phyloP scores from a whole-genome alignment of 2,888 invertebrate genomes.

The Galeruca laticollis region DNA sequence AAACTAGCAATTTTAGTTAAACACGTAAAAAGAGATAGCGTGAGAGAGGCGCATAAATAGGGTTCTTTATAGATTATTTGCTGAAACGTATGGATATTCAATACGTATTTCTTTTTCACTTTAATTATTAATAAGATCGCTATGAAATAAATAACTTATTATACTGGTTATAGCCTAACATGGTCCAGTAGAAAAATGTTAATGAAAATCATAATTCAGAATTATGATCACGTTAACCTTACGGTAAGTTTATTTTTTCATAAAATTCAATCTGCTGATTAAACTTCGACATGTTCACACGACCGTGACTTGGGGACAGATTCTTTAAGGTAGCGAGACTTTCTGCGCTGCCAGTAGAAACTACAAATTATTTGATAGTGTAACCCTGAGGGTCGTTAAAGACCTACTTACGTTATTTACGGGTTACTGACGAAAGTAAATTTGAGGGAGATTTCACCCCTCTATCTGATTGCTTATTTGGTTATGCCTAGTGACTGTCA shows the following conservation, averaged over 20 bases:
- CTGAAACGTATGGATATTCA: constrained; percentile 23
- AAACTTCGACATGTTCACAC: constrained; percentile 9
- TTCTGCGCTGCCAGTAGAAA: no score
- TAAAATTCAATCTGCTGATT: not conserved
- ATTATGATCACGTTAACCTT: constrained; percentile 23
- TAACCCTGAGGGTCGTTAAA: no score
- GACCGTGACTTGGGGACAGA: not conserved
- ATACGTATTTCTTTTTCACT: constrained; percentile 17
- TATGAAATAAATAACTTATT: constrained; percentile 17
- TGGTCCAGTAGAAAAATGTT: not conserved
- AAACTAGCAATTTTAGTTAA: not conserved
- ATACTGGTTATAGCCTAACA: constrained; percentile 6
- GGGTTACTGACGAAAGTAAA: no score
- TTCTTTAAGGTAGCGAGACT: not conserved
- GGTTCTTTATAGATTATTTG: constrained; percentile 21
- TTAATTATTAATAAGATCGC: constrained; percentile 27
- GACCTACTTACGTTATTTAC: no score
- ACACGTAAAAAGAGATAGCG: constrained; percentile 21
- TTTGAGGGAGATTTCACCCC: no score
- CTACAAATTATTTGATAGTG: no score
- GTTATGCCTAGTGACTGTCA: no score
- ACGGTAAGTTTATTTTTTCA: not conserved
- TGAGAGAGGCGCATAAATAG: constrained; percentile 21
- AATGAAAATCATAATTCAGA: constrained; percentile 16
- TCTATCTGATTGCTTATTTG: no score